Evolutionary conservation across 2,888 invertebrate species (phyloP), one percentile per base, ranked within the genome.

Genomic region (Venusia cambrica): DNA sequence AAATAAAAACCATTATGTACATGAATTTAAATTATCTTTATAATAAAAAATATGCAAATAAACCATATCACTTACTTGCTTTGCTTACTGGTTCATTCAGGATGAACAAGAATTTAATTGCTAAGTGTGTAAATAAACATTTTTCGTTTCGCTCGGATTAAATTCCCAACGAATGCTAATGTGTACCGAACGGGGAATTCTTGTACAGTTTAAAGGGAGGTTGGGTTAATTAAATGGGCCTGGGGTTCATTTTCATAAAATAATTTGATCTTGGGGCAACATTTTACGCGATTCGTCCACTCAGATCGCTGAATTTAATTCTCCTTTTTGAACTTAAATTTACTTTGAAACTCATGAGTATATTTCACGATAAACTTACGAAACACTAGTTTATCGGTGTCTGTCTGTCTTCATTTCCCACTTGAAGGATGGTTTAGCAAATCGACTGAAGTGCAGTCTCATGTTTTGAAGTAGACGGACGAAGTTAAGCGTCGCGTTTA

Each of bases 211-310:
- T 70, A 73, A 64, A 71, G 75, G 80, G 75, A 73, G 74, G 70
- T 71, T 47, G 76, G 75, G 83, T 83, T 85, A 84, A 87, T 84
- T 85, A 83, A 87, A 85, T 79, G 78, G 73, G 69, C 71, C 61
- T 60, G 57, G 75, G 75, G 73, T 80, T 78, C 73, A 80, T 80
- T 87, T 84, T 81, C 78, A 71, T 77, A 75, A 76, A 84, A 85
- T 84, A 80, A 83, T 84, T 84, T 79, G 83, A 81, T 79, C 73
- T 76, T 69, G 55, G 66, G 57, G 67, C 69, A 67, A 69, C 68
- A 61, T 72, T 71, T 65, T 54, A 57, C 51, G 64, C 73, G 58
- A 76, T 76, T 74, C 75, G 66, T 73, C 70, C 61, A 52, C 58
- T 49, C 55, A 66, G 62, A 74, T 71, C 55, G 55, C 63, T 52